A percentile compares a stretch with the other conserved stretches of the same genome.
Conservation (phyloP, 2,113 vertebrate species). For the Oxygymnocypris stewartii region DNA sequence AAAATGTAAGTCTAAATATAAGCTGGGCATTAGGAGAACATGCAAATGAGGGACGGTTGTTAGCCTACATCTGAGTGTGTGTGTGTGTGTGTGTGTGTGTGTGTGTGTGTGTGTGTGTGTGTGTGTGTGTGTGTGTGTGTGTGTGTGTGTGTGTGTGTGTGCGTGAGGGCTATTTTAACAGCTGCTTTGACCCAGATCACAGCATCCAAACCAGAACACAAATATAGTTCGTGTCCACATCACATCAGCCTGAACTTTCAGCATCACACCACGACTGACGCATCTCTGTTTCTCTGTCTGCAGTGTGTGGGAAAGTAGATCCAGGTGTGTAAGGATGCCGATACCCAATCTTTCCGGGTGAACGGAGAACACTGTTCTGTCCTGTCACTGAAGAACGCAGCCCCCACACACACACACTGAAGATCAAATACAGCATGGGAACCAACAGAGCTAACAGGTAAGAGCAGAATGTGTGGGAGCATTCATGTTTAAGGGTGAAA, state of each 20-base stretch:
- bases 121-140: neutral
- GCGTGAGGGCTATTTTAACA: slow-evolving; percentile 33
- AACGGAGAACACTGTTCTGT: slow-evolving; percentile 28
- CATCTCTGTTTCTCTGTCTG: slow-evolving; percentile 28
- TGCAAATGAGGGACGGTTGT: neutral
- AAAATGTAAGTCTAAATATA: neutral
- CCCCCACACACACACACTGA: neutral
- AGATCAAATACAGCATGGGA: slow-evolving; percentile 69
- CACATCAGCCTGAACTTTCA: neutral
- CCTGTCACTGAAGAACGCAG: slow-evolving; percentile 22
- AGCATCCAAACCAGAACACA: slow-evolving; percentile 32
- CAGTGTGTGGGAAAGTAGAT: slow-evolving; percentile 40
- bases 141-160: neutral
- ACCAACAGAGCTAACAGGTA: slow-evolving; percentile 17
- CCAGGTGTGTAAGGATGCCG: slow-evolving; percentile 39
- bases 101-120: neutral
- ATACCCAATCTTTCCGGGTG: slow-evolving; percentile 60
- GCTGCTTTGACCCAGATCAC: slow-evolving; percentile 46
- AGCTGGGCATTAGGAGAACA: neutral
- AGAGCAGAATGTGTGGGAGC: neutral
- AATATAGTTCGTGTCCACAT: neutral
- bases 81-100: neutral
- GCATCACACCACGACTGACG: neutral
- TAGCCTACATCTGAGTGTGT: neutral
- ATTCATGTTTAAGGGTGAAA: no score